These are phyloP conservation scores for Pseudopodoces humilis DNA, from an alignment of 2,113 vertebrate genomes.

Conservation along the genomic window DNA sequence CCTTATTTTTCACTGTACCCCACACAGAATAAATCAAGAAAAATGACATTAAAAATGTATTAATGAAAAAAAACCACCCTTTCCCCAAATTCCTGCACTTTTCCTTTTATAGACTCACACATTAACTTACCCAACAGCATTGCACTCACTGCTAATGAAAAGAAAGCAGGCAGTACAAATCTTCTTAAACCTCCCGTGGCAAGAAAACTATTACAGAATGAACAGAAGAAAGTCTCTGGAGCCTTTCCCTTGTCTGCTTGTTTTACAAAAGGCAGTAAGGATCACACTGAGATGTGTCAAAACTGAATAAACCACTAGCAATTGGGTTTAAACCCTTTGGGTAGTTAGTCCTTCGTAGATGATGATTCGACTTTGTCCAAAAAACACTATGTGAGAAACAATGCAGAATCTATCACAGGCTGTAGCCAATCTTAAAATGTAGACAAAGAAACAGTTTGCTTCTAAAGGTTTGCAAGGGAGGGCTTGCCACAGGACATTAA, in stretches of 20 bases:
- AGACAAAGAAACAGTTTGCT: slow-evolving; percentile 64
- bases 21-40: slow-evolving; percentile 23
- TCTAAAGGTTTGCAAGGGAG: slow-evolving; percentile 55
- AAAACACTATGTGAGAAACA: slow-evolving; percentile 49
- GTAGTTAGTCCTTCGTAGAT: slow-evolving; percentile 60
- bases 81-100: not conserved
- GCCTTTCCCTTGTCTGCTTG: slow-evolving; percentile 67
- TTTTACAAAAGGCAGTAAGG: slow-evolving; percentile 74
- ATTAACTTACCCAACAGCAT: slow-evolving; percentile 78
- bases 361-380: slow-evolving; percentile 66
- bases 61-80: not conserved
- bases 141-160: slow-evolving; percentile 75
- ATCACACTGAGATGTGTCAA: slow-evolving; percentile 76
- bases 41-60: slow-evolving; percentile 7
- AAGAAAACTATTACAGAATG: slow-evolving; percentile 79
- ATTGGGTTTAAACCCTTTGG: slow-evolving; percentile 64
- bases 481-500: slow-evolving; percentile 68
- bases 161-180: slow-evolving; percentile 75
- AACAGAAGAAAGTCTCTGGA: slow-evolving; percentile 76
- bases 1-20: slow-evolving; percentile 5
- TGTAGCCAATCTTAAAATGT: slow-evolving; percentile 38
- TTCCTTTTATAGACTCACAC: slow-evolving; percentile 45
- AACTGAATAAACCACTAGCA: slow-evolving; percentile 72
- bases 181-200: slow-evolving; percentile 75
- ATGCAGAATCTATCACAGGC: slow-evolving; percentile 41